Conservation (phyloP, 2,888 invertebrate species). For the Leucophenga maculata region DNA sequence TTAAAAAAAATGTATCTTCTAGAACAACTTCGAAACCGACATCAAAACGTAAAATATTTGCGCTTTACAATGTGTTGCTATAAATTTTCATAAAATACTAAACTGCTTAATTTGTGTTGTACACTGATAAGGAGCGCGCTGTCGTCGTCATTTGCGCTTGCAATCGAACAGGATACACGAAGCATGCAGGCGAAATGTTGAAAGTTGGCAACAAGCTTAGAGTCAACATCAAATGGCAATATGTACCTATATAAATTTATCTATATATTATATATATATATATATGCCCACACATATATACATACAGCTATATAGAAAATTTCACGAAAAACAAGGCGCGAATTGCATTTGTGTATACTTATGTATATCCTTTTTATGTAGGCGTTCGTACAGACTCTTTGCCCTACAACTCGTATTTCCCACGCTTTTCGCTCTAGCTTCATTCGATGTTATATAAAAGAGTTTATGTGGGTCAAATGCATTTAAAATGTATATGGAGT, state of each 20-base stretch:
- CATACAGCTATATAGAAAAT: background rate
- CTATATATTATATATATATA: background rate
- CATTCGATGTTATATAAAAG: constrained; percentile 43
- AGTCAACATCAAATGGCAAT: too few species aligned
- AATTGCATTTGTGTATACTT: background rate
- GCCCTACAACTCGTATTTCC: constrained; percentile 40
- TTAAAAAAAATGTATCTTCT: constrained; percentile 38
- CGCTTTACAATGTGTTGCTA: constrained; percentile 42
- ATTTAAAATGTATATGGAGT: background rate
- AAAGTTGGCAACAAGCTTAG: too few species aligned
- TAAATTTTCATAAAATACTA: constrained; percentile 44
- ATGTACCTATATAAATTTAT: background rate
- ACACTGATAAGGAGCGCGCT: constrained; percentile 26
- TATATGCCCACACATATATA: background rate
- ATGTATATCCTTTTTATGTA: background rate
- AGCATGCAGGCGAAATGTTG: background rate
- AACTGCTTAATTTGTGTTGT: constrained; percentile 17
- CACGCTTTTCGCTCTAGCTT: constrained; percentile 33
- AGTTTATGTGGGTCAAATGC: constrained; percentile 29
- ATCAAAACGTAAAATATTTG: too few species aligned
- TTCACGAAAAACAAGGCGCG: too few species aligned
- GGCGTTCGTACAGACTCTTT: constrained; percentile 5
- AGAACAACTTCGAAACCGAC: constrained; percentile 10
- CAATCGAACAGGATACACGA: constrained; percentile 35
- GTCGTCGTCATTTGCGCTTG: constrained; percentile 24